Conservation (phyloP, 1,140 invertebrate genomes). For the Charaxes varanes region DNA sequence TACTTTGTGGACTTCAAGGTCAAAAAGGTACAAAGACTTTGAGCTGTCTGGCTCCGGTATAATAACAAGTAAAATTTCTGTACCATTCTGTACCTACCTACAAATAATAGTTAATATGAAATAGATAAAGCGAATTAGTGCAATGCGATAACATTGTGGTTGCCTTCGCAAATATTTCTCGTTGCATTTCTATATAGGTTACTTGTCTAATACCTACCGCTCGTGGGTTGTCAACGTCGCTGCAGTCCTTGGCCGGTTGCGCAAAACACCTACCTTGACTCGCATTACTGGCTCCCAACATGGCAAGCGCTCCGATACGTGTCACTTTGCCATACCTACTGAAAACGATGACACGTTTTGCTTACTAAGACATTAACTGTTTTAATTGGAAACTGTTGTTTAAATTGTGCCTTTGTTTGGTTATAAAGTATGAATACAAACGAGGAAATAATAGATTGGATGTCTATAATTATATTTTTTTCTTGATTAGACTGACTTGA, state of each 20-base stretch:
- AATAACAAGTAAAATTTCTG: no score
- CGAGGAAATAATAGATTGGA: no score
- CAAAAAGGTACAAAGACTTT: no score
- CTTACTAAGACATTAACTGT: slow-evolving; percentile 11
- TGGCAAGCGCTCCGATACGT: slow-evolving; percentile 25
- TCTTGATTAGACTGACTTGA: no score
- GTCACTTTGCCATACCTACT: slow-evolving; percentile 26
- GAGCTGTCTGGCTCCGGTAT: no score
- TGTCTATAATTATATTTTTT: no score
- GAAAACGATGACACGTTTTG: slow-evolving; percentile 28
- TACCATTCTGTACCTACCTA: no score
- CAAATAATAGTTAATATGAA: no score
- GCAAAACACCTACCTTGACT: slow-evolving; percentile 55
- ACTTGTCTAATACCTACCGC: slow-evolving; percentile 1
- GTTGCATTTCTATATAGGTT: not conserved
- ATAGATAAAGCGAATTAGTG: slow-evolving; percentile 12
- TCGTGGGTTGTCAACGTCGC: not conserved
- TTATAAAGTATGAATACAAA: no score
- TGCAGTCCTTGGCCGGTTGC: slow-evolving; percentile 36
- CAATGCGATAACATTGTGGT: slow-evolving; percentile 14
- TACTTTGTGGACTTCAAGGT: no score
- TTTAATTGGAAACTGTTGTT: no score
- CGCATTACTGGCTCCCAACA: slow-evolving; percentile 46
- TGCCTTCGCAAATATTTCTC: slow-evolving; percentile 14
- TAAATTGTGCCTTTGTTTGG: no score